phyloP scores from a whole-genome alignment of 1,140 invertebrate species.

The Dysdera silvatica region DNA sequence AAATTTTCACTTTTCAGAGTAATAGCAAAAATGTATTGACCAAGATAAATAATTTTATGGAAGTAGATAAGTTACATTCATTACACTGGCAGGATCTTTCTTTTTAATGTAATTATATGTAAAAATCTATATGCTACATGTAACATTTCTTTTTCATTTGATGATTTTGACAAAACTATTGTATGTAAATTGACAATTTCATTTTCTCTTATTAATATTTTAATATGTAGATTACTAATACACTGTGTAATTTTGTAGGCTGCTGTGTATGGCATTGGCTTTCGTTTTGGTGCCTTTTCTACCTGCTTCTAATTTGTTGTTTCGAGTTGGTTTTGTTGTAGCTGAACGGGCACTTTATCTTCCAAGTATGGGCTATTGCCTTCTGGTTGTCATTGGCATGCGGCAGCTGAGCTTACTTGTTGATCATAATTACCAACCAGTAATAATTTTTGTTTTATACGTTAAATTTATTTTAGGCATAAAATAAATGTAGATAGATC shows the following conservation, averaged over 20 bases:
- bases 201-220: conserved; percentile 23
- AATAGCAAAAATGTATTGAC: too few species aligned
- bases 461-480: background rate
- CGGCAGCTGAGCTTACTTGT: conserved; percentile 37
- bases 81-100: conserved; percentile 4
- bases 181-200: background rate
- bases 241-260: conserved; percentile 22
- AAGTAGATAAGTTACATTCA: too few species aligned
- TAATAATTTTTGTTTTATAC: conserved; percentile 3
- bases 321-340: conserved; percentile 85
- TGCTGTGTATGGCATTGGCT: conserved; percentile 54
- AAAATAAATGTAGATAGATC: conserved; percentile 1
- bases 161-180: background rate
- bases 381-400: conserved; percentile 62
- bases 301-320: conserved; percentile 79
- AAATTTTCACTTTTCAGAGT: too few species aligned
- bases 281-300: conserved; percentile 78
- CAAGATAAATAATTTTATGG: too few species aligned
- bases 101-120: background rate
- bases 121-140: conserved; percentile 6
- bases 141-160: background rate
- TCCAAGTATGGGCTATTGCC: conserved; percentile 74
- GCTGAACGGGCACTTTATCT: conserved; percentile 80
- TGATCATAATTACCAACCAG: conserved; percentile 11
- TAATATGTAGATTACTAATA: background rate